phyloP scores from a whole-genome alignment of 2,113 vertebrate genomes.

The Neolamprologus caudopunctatus region DNA sequence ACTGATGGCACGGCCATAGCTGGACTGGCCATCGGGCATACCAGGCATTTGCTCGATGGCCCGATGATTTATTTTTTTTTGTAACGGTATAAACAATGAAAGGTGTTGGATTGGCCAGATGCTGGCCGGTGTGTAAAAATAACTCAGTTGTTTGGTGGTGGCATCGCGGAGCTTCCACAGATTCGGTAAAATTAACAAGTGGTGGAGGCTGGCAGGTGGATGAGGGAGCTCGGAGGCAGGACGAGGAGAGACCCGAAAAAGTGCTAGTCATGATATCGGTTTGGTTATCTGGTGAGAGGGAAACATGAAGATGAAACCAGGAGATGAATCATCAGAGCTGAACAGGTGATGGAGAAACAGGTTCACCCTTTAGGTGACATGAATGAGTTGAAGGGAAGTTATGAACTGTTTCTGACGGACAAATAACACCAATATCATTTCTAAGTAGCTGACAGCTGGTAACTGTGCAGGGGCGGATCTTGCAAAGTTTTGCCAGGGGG shows the following conservation, averaged over 20 bases:
- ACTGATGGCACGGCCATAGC: neutral
- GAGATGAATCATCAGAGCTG: no score
- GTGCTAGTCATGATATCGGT: no score
- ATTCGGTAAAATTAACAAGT: neutral
- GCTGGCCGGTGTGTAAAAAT: neutral
- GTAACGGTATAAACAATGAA: neutral
- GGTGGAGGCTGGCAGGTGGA: rapidly evolving
- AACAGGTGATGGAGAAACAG: no score
- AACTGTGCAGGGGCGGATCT: no score
- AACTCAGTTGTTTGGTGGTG: neutral
- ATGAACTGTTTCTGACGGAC: rapidly evolving
- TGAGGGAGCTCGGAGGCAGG: neutral
- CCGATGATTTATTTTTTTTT: neutral
- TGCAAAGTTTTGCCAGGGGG: no score
- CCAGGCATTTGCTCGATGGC: neutral
- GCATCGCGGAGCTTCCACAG: neutral
- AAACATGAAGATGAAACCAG: no score
- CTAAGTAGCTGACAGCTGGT: no score
- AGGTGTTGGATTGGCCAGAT: neutral
- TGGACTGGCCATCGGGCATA: neutral
- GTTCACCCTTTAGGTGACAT: no score
- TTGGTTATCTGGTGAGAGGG: no score
- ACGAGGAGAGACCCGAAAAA: rapidly evolving
- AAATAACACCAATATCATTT: no score
- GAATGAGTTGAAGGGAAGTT: no score